These are phyloP conservation scores for Agriopis marginaria DNA, from an alignment of 2,888 invertebrate species.

Conservation along the genomic window DNA sequence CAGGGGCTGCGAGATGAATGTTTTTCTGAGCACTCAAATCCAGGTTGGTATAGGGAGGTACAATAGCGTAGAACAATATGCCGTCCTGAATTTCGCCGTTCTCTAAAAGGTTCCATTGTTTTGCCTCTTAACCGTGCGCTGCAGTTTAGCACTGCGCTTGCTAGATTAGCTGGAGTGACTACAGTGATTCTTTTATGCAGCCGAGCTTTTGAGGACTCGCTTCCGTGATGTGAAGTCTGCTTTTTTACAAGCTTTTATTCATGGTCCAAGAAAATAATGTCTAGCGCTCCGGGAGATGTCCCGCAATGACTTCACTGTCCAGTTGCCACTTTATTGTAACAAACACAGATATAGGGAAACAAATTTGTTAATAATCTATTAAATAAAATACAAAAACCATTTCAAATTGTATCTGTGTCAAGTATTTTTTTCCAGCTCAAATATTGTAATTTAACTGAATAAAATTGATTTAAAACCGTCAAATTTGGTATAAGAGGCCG, in stretches of 20 bases:
- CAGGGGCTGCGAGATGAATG: slow-evolving; percentile 53
- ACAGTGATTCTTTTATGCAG: slow-evolving; percentile 35
- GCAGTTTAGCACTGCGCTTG: slow-evolving; percentile 53
- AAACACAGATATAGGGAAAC: no score
- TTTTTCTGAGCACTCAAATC: slow-evolving; percentile 52
- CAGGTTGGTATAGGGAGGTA: slow-evolving; percentile 38
- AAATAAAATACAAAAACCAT: no score
- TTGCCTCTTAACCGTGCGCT: slow-evolving; percentile 50
- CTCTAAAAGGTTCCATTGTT: slow-evolving; percentile 60
- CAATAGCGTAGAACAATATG: slow-evolving; percentile 60
- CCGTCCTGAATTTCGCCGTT: slow-evolving; percentile 53
- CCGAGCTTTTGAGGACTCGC: slow-evolving; percentile 4
- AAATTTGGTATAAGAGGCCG: no score
- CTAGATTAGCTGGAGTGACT: slow-evolving; percentile 53
- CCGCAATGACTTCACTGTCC: no score
- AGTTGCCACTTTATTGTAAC: no score
- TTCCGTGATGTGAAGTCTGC: not conserved
- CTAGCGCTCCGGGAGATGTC: no score
- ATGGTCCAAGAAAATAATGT: no score
- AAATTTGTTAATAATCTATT: no score
- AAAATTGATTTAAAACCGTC: no score
- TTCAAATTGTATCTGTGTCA: no score
- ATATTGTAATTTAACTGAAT: no score
- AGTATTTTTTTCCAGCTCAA: no score
- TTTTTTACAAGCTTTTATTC: slow-evolving; percentile 1